These are phyloP conservation scores for Laothoe populi DNA, from an alignment of 2,888 invertebrate species.

Conservation along the genomic window DNA sequence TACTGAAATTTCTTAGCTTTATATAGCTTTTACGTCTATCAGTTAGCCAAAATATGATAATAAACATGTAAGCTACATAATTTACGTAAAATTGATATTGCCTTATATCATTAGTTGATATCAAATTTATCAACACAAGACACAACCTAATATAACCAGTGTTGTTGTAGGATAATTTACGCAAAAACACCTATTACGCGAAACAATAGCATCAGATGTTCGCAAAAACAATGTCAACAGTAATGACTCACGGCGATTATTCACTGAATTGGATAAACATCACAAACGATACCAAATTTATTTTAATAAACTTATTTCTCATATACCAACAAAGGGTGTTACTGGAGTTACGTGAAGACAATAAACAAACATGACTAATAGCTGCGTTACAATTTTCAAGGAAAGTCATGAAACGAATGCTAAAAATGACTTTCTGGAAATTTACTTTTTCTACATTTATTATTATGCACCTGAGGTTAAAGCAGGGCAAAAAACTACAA, in stretches of 20 bases:
- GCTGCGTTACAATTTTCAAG: background rate
- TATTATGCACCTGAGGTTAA: background rate
- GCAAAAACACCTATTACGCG: conserved; percentile 6
- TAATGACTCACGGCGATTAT: conserved; percentile 22
- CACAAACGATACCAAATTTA: background rate
- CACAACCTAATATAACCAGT: background rate
- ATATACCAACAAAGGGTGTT: background rate
- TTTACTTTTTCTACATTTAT: background rate
- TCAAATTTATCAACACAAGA: background rate
- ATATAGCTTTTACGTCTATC: background rate
- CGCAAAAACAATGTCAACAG: conserved; percentile 12
- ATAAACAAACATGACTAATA: conserved; percentile 15
- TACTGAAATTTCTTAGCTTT: background rate
- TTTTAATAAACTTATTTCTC: conserved; percentile 5
- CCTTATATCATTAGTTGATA: too few species aligned
- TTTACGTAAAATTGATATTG: too few species aligned
- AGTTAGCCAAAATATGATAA: too few species aligned
- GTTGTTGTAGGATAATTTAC: background rate
- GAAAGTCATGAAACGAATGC: conserved; percentile 2
- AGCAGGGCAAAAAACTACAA: background rate
- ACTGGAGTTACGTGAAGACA: background rate
- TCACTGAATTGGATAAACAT: conserved; percentile 20
- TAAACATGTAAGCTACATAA: too few species aligned
- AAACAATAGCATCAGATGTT: conserved; percentile 15
- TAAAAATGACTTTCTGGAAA: background rate